These are phyloP conservation scores for Amphilophus citrinellus DNA, from an alignment of 2,113 vertebrate genomes.

Conservation along the genomic window DNA sequence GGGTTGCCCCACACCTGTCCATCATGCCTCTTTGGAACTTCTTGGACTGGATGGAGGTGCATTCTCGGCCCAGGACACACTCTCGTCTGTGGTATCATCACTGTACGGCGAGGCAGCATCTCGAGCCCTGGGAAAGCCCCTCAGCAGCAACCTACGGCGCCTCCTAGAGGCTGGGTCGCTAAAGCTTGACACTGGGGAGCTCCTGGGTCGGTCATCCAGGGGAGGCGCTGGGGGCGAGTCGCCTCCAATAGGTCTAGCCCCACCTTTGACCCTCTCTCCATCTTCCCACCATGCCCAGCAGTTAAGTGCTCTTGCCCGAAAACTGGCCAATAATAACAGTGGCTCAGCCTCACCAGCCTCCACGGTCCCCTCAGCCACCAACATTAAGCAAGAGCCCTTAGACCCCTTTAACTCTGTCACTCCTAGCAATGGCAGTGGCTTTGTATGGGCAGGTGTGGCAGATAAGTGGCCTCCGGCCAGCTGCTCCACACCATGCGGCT, in stretches of 20 bases:
- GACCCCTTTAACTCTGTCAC: constrained; percentile 82
- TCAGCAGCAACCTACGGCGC: constrained; percentile 95
- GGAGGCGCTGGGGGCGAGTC: constrained; percentile 86
- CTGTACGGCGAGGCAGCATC: constrained; percentile 90
- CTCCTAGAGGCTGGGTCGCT: constrained; percentile 95
- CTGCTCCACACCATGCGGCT: constrained; percentile 87
- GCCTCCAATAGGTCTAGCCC: constrained; percentile 83
- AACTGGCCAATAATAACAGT: constrained; percentile 88
- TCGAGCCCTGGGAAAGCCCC: constrained; percentile 89
- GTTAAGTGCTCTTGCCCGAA: constrained; percentile 94
- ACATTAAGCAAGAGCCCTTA: constrained; percentile 82
- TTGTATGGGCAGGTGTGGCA: constrained; percentile 91
- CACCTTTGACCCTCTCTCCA: constrained; percentile 88
- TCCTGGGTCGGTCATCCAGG: constrained; percentile 79
- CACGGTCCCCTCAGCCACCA: constrained; percentile 72
- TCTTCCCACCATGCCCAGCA: constrained; percentile 96
- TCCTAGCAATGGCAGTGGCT: constrained; percentile 87
- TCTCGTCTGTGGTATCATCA: constrained; percentile 91
- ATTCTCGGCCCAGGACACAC: constrained; percentile 87
- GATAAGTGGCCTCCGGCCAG: constrained; percentile 94
- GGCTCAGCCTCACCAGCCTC: constrained; percentile 80
- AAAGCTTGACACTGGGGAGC: constrained; percentile 86
- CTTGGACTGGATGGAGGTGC: constrained; percentile 87
- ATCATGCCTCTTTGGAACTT: constrained; percentile 88
- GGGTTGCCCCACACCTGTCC: constrained; percentile 93